phyloP scores from a whole-genome alignment of 2,888 invertebrate genomes.

The Polydrusus tereticollis region DNA sequence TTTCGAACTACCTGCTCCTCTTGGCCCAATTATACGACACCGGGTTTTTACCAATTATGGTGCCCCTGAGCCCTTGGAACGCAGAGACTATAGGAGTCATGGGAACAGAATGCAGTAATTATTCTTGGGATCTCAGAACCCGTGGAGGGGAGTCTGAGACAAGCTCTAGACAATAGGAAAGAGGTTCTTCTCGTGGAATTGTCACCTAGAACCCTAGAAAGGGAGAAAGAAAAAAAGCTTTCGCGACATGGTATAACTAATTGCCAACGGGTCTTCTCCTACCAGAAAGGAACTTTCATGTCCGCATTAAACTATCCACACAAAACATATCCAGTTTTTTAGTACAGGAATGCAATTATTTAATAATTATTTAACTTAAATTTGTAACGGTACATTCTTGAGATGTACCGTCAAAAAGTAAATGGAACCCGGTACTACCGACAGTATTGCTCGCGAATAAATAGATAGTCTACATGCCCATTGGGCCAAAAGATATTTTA shows the following conservation, averaged over 20 bases:
- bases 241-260: not conserved
- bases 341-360: conserved; percentile 4
- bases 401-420: conserved; percentile 31
- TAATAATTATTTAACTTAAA: conserved; percentile 16
- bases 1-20: no score
- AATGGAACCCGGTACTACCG: conserved; percentile 23
- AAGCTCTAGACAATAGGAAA: no score
- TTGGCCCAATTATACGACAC: no score
- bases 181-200: no score
- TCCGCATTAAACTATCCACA: not conserved
- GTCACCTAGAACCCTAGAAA: no score
- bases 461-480: conserved; percentile 34
- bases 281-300: not conserved
- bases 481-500: conserved; percentile 36
- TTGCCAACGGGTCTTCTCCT: no score
- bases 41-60: no score
- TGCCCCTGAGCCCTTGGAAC: no score
- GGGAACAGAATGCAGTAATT: no score
- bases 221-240: not conserved
- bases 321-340: not conserved
- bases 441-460: conserved; percentile 31
- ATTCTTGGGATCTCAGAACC: no score
- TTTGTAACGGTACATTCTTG: conserved; percentile 21
- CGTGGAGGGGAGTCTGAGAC: no score
- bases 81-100: no score